Base-by-base conservation (phyloP, 2,113 vertebrate species). In the Piprites chloris region DNA sequence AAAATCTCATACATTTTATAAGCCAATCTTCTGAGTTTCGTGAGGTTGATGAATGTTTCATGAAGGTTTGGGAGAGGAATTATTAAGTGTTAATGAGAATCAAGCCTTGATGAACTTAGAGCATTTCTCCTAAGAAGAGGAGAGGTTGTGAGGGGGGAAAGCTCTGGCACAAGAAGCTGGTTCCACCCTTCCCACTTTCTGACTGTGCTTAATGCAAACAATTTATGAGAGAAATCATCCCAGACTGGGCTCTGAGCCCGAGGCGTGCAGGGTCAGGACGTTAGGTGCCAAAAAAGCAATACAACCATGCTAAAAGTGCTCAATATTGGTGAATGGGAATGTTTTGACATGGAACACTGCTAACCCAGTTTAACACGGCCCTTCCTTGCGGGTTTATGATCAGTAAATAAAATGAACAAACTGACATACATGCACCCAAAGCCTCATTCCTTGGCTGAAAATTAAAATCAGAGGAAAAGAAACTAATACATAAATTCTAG, bases 1-100 rank as follows among this genome's bases (percentile, higher is more conserved):
- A 95, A 95, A 94, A 87, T 89, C 84, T 95, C 89, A 89, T 95
- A 28, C 55, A 91, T 95, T 92, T 95, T 95, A 80, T 56, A 96
- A 95, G 82, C 37, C 75, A 39, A 9, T 80, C 79, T 90, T 63
- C 56, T 75, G 75, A 88, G 42, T 94, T 94, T 80, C 50, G 30
- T 83, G 85, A 86, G 71, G 35, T 39, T 81, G 72, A 74, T 94
- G 42, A 89, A 93, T 93, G 82, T 94, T 95, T 94, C 72, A 80
- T 94, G 75, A 84, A 77, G 68, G 27, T 26, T 72, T 84, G 47
- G 90, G 78, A 83, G 90, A 67, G 67, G 78, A 76, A 37, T 90
- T 97, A 93, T 89, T 88, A 95, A 93, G 75, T 61, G 95, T 91
- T 86, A 91, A 91, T 79, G 87, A 96, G 85, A 94, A 90, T 85